Percentiles rank a stretch among this genome's conserved stretches.
Conservation (phyloP, 2,113 vertebrate genomes). For the Cavia porcellus region DNA sequence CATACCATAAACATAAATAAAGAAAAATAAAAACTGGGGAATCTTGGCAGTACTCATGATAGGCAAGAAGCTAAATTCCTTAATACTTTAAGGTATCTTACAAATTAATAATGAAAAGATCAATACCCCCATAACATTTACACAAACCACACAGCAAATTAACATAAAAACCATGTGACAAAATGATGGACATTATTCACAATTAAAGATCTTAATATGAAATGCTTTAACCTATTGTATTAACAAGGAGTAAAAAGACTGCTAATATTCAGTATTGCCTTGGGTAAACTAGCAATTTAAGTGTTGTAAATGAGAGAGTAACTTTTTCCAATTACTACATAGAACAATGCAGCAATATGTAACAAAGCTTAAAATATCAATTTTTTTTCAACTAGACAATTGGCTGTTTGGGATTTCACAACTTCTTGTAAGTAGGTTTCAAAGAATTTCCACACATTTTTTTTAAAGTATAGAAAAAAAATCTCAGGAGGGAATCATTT, state of each 20-base stretch:
- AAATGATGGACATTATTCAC: background rate
- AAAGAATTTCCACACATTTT: conserved; percentile 48
- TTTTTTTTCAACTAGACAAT: conserved; percentile 39
- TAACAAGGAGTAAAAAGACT: conserved; percentile 29
- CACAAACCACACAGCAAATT: conserved; percentile 40
- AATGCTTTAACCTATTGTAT: background rate
- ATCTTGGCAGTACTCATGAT: conserved; percentile 3
- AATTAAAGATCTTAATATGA: conserved; percentile 22
- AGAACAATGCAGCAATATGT: background rate
- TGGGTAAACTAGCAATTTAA: background rate
- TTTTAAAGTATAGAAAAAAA: conserved; percentile 26
- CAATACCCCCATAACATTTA: conserved; percentile 9
- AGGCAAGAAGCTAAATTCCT: conserved; percentile 24
- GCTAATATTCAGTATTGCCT: background rate
- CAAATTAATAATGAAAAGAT: conserved; percentile 42
- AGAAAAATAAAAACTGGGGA: conserved; percentile 16
- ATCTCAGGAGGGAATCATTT: conserved; percentile 40
- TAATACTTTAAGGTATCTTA: conserved; percentile 38
- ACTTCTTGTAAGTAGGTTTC: conserved; percentile 29
- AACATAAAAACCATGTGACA: background rate
- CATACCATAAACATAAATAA: conserved; percentile 24
- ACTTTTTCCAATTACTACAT: background rate
- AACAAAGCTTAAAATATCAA: conserved; percentile 38
- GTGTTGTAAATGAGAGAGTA: background rate
- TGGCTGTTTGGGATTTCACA: background rate